Evolutionary conservation across 2,797 vertebrate genomes (phyloP).

Genomic region (Menidia menidia): DNA sequence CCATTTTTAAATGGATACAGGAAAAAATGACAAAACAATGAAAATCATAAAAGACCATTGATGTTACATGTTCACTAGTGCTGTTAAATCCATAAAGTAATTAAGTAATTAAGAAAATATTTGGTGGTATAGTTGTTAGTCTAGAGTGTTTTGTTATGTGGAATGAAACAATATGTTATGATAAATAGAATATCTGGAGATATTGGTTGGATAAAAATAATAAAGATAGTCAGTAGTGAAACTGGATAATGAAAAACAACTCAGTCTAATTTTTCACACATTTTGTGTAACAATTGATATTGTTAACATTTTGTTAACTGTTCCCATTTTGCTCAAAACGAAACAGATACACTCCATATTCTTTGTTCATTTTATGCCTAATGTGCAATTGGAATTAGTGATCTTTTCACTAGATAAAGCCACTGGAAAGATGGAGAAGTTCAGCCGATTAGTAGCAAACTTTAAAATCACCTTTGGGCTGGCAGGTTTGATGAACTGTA

Average conservation of each 20-base stretch:
- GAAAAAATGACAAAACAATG: conserved; percentile 7
- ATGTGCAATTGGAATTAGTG: conserved; percentile 47
- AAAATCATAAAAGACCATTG: conserved; percentile 35
- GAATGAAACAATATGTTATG: not conserved
- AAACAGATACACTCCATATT: conserved; percentile 45
- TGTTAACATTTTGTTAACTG: too few species aligned
- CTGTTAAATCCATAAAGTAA: conserved; percentile 4
- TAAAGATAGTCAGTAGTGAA: too few species aligned
- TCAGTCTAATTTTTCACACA: too few species aligned
- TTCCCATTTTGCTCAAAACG: not conserved
- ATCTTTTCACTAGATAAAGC: conserved; percentile 63
- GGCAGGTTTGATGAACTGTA: conserved; percentile 57
- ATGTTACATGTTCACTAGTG: conserved; percentile 22
- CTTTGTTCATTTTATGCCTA: conserved; percentile 56
- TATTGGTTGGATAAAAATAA: too few species aligned
- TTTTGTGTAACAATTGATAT: not conserved
- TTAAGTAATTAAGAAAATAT: not conserved
- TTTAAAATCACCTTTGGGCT: conserved; percentile 76
- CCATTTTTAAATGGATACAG: conserved; percentile 1
- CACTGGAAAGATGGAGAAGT: conserved; percentile 69
- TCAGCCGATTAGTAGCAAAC: conserved; percentile 70
- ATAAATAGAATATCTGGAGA: not conserved
- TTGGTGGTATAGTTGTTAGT: not conserved
- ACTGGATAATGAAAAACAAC: too few species aligned
- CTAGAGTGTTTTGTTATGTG: not conserved